phyloP scores from a whole-genome alignment of 2,113 vertebrate genomes.

The Coptodon rendalli region DNA sequence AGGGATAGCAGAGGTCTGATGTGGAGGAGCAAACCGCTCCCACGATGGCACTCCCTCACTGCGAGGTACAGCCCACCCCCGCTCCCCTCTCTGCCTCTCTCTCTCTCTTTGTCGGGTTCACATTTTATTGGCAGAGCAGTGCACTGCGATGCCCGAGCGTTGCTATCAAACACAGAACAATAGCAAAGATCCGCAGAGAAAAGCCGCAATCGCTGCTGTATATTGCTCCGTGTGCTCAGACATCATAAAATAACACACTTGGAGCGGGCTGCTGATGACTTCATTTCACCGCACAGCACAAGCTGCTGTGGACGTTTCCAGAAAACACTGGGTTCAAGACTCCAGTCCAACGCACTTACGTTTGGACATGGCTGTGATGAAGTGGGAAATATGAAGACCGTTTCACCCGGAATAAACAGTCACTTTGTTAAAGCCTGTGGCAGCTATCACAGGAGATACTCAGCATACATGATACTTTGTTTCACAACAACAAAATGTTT shows the following conservation, averaged over 20 bases:
- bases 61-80: slow-evolving; percentile 24
- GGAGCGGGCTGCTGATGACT: neutral
- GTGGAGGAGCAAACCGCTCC: slow-evolving; percentile 37
- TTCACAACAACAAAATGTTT: neutral
- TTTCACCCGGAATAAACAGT: neutral
- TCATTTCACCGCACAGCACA: neutral
- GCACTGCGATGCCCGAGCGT: neutral
- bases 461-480: rapidly evolving
- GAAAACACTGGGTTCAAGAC: neutral
- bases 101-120: neutral
- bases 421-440: neutral
- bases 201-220: neutral
- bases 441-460: neutral
- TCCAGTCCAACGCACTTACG: neutral
- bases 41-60: slow-evolving; percentile 37
- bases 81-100: neutral
- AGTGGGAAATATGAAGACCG: neutral
- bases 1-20: slow-evolving; percentile 43
- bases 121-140: slow-evolving; percentile 27
- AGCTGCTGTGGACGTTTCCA: neutral
- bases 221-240: neutral
- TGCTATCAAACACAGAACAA: neutral
- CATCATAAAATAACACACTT: neutral
- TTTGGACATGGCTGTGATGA: neutral
- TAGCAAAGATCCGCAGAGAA: neutral